phyloP scores from a whole-genome alignment of 2,797 vertebrate genomes.

The Botia kubotai region DNA sequence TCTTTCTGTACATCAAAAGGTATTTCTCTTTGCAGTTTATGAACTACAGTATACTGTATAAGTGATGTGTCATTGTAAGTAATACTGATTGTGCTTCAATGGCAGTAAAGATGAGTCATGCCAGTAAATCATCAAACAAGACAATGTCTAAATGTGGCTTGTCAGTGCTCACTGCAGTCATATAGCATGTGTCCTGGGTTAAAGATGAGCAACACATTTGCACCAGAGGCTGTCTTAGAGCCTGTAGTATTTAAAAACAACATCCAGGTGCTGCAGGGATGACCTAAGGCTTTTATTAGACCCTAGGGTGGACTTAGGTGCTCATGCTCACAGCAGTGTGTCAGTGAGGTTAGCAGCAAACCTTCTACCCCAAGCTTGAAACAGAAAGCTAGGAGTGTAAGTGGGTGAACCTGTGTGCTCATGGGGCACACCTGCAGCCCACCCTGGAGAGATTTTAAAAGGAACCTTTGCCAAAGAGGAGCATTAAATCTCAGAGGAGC shows the following conservation, averaged over 20 bases:
- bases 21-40: conserved; percentile 3
- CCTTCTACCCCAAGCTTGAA: conserved; percentile 10
- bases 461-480: conserved; percentile 33
- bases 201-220: conserved; percentile 41
- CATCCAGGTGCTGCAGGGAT: conserved; percentile 53
- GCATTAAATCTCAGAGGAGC: conserved; percentile 33
- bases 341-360: conserved; percentile 62
- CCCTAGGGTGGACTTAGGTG: conserved; percentile 33
- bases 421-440: conserved; percentile 73
- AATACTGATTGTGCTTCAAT: conserved; percentile 11
- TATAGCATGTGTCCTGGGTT: conserved; percentile 4
- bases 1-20: not conserved
- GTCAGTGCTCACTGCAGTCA: conserved; percentile 12
- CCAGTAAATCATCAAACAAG: conserved; percentile 27
- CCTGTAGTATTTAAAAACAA: conserved; percentile 38
- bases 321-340: conserved; percentile 64
- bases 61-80: not conserved
- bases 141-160: not conserved
- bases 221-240: conserved; percentile 1
- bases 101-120: not conserved
- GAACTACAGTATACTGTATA: too few relatives aligned
- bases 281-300: conserved; percentile 55
- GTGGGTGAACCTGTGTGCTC: conserved; percentile 26
- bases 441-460: conserved; percentile 66
- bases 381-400: not conserved